Conservation (phyloP, 1,140 invertebrate species). For the Drosophila jambulina region DNA sequence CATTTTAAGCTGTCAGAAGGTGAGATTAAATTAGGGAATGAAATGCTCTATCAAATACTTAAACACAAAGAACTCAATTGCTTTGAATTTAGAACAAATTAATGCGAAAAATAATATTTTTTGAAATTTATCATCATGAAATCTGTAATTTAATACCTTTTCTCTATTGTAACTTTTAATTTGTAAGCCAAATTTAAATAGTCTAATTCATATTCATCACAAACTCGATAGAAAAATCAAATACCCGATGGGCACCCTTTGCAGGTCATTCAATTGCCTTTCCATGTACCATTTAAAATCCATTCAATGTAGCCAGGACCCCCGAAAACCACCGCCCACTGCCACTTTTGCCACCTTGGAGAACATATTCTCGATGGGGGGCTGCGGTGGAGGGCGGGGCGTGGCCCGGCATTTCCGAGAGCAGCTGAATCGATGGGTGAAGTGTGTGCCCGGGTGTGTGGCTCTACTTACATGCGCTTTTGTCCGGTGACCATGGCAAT, state of each 20-base stretch:
- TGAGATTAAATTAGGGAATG: too few species aligned
- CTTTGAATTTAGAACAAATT: too few species aligned
- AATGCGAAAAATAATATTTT: too few species aligned
- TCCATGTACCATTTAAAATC: constrained; percentile 78
- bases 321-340: constrained; percentile 52
- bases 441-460: neutral
- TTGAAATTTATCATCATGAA: too few species aligned
- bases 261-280: constrained; percentile 67
- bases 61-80: too few species aligned
- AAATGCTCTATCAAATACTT: too few species aligned
- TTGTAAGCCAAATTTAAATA: too few species aligned
- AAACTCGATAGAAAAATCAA: neutral
- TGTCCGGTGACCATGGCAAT: constrained; percentile 86
- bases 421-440: constrained; percentile 28
- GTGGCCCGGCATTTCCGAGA: constrained; percentile 11
- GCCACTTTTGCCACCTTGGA: constrained; percentile 44
- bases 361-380: constrained; percentile 49
- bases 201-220: neutral
- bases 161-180: too few species aligned
- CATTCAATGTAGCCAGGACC: constrained; percentile 64
- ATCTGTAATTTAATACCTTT: too few species aligned
- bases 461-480: constrained; percentile 87
- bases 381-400: neutral
- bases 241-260: constrained; percentile 10
- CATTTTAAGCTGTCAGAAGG: too few species aligned